These are phyloP conservation scores for Tachysurus fulvidraco DNA, from an alignment of 2,113 vertebrate genomes.

Conservation along the genomic window DNA sequence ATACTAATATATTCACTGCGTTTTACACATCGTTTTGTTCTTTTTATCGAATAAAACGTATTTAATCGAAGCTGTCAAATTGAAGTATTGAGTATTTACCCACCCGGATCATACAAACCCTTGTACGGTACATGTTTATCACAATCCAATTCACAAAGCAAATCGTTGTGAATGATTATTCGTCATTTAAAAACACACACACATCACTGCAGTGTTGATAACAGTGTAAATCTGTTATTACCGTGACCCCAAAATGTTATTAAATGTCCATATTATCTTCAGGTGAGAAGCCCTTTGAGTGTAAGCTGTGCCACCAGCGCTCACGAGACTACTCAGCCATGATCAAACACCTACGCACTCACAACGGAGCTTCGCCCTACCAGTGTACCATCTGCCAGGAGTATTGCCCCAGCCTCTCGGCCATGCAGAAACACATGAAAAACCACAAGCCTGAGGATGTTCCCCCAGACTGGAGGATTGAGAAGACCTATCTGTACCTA, in stretches of 20 bases:
- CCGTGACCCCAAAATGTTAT: not conserved
- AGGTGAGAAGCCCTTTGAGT: slow-evolving; percentile 99
- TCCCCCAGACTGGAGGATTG: slow-evolving; percentile 98
- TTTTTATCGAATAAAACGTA: not conserved
- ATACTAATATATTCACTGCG: not conserved
- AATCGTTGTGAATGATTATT: not conserved
- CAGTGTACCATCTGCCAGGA: slow-evolving; percentile 99
- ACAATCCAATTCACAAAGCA: not conserved
- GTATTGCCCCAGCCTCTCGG: slow-evolving; percentile 97
- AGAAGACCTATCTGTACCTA: slow-evolving; percentile 98
- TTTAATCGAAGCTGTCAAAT: not conserved
- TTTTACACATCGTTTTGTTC: no score
- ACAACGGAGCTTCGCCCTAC: slow-evolving; percentile 98
- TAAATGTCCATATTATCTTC: slow-evolving; percentile 14
- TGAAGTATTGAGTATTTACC: not conserved
- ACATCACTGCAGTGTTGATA: not conserved
- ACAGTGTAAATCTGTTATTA: not conserved
- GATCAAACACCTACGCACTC: slow-evolving; percentile 99
- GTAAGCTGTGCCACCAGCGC: slow-evolving; percentile 97
- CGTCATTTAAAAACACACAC: not conserved
- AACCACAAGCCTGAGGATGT: slow-evolving; percentile 96
- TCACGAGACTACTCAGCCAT: slow-evolving; percentile 99
- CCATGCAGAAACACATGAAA: slow-evolving; percentile 99
- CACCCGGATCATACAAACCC: not conserved
- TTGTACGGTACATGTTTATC: not conserved